Evolutionary conservation across 2,888 invertebrate species (phyloP).

Genomic region (Operophtera brumata): DNA sequence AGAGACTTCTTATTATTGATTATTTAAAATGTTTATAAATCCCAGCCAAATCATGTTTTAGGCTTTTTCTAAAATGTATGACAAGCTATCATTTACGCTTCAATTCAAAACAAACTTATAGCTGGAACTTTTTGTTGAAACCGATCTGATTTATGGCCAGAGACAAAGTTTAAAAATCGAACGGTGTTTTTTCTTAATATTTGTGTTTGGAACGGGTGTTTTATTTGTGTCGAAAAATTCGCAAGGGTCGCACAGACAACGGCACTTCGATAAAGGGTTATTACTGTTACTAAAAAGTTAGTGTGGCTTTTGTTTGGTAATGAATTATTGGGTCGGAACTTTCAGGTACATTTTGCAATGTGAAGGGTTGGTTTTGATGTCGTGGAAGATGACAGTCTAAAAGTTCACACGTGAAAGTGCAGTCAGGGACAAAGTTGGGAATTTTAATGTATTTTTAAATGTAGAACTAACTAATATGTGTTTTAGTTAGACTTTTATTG

Average conservation of each 20-base stretch:
- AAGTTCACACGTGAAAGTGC: conserved; percentile 73
- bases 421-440: conserved; percentile 57
- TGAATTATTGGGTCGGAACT: conserved; percentile 79
- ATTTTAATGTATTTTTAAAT: not conserved
- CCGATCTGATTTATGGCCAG: conserved; percentile 74
- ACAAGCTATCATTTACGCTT: conserved; percentile 59
- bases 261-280: conserved; percentile 69
- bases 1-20: not conserved
- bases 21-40: not conserved
- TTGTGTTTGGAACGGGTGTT: conserved; percentile 77
- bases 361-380: conserved; percentile 70
- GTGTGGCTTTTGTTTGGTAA: conserved; percentile 74
- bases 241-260: conserved; percentile 74
- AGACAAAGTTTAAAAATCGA: conserved; percentile 70
- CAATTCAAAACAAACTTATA: conserved; percentile 67
- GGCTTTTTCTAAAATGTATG: not conserved
- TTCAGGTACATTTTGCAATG: conserved; percentile 78
- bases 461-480: too few relatives aligned
- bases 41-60: not conserved
- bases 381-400: conserved; percentile 68
- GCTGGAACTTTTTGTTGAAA: conserved; percentile 67
- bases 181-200: conserved; percentile 70
- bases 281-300: conserved; percentile 76
- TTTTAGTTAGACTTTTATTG: not conserved
- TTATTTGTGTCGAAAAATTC: conserved; percentile 76